These are phyloP conservation scores for Matsumurasca onukii DNA, from an alignment of 1,140 invertebrate species.

Conservation along the genomic window DNA sequence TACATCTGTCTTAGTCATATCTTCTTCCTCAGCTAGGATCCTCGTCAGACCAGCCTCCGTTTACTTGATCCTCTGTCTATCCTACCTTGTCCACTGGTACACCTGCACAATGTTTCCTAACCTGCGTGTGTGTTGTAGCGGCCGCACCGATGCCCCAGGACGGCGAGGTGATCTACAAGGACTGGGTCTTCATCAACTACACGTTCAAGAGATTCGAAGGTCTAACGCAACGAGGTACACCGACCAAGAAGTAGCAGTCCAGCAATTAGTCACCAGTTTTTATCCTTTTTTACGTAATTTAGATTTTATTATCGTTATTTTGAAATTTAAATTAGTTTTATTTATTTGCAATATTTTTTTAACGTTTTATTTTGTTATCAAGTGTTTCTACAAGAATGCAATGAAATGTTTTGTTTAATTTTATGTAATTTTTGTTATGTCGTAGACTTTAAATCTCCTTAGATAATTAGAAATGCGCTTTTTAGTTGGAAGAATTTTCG, in stretches of 20 bases:
- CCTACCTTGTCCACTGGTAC: no score
- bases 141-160: conserved; percentile 78
- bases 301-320: conserved; percentile 22
- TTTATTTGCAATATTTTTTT: conserved; percentile 19
- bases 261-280: background rate
- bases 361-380: conserved; percentile 14
- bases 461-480: conserved; percentile 7
- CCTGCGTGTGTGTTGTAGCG: conserved; percentile 69
- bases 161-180: conserved; percentile 87
- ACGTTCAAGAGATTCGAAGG: conserved; percentile 99
- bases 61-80: no score
- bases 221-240: conserved; percentile 82
- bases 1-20: no score
- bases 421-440: background rate
- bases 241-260: conserved; percentile 65
- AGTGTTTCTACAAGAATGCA: background rate
- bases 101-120: no score
- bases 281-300: background rate
- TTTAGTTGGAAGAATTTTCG: conserved; percentile 6
- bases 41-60: no score
- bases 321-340: conserved; percentile 15
- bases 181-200: conserved; percentile 99
- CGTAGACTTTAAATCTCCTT: conserved; percentile 1
- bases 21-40: no score
- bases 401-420: background rate